phyloP scores from a whole-genome alignment of 1,140 invertebrate species.

The Brachionus plicatilis region DNA sequence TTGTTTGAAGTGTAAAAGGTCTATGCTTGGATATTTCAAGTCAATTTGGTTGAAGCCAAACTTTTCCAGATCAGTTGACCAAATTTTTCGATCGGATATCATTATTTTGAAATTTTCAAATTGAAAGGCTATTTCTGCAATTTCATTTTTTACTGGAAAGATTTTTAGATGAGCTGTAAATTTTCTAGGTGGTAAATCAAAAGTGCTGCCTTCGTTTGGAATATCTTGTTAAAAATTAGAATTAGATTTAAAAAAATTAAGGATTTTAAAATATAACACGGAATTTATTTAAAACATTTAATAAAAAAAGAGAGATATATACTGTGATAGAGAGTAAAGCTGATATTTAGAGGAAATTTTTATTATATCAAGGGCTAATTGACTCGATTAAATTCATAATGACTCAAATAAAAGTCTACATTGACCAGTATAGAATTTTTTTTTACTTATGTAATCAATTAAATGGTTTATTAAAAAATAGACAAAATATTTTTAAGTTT shows the following conservation, averaged over 20 bases:
- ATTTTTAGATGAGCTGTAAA: not conserved
- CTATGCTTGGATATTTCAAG: not conserved
- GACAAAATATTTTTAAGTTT: too few relatives aligned
- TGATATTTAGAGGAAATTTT: not conserved
- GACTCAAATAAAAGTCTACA: too few relatives aligned
- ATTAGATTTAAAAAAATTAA: too few relatives aligned
- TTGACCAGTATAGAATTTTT: too few relatives aligned
- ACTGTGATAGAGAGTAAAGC: too few relatives aligned
- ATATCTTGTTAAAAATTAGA: not conserved
- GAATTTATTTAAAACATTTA: too few relatives aligned
- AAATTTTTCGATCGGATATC: not conserved
- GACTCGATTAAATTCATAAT: too few relatives aligned
- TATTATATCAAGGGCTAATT: too few relatives aligned
- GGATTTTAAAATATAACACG: not conserved
- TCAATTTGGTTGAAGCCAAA: not conserved
- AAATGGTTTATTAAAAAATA: too few relatives aligned
- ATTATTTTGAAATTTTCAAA: not conserved
- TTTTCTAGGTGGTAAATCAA: not conserved
- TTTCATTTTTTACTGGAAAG: not conserved
- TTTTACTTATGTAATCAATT: too few relatives aligned
- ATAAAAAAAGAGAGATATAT: too few relatives aligned
- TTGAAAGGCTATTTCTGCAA: not conserved
- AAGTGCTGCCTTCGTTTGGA: not conserved
- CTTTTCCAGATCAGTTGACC: not conserved
- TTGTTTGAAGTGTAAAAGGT: not conserved